Percentiles rank a stretch among this genome's conserved stretches.
These are phyloP conservation scores for Eupleurogrammus muticus DNA, from an alignment of 2,797 vertebrate genomes.

Conservation along the genomic window DNA sequence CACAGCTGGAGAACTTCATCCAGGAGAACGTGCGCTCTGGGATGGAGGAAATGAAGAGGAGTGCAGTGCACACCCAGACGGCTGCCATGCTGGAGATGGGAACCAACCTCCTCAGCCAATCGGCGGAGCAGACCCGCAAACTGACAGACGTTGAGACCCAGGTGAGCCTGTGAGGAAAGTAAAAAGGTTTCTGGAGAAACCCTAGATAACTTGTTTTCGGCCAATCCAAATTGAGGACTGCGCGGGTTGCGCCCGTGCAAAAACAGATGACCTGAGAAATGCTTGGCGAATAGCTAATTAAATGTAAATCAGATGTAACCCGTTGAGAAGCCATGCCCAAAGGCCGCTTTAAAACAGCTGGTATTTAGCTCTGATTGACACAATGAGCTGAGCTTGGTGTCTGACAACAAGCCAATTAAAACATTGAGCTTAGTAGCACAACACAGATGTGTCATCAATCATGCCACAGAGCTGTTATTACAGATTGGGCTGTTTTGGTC, in stretches of 20 bases:
- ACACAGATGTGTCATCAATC: conserved; percentile 77
- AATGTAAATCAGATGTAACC: conserved; percentile 59
- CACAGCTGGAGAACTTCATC: conserved; percentile 86
- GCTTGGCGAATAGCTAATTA: conserved; percentile 45
- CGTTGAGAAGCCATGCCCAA: conserved; percentile 48
- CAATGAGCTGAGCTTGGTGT: conserved; percentile 54
- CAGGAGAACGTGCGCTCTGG: conserved; percentile 83
- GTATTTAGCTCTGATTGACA: conserved; percentile 71
- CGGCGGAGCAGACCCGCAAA: conserved; percentile 86
- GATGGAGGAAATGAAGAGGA: conserved; percentile 81
- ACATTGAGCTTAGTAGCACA: conserved; percentile 68
- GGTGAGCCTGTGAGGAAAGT: conserved; percentile 74
- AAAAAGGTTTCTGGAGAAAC: not conserved
- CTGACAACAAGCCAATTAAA: conserved; percentile 79
- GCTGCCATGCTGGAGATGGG: conserved; percentile 86
- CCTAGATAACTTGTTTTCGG: conserved; percentile 23
- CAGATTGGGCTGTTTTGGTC: conserved; percentile 72
- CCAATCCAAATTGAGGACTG: conserved; percentile 40
- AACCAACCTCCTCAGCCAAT: conserved; percentile 85
- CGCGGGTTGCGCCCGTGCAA: conserved; percentile 9
- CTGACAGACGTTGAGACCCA: conserved; percentile 86
- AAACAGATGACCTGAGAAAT: conserved; percentile 41
- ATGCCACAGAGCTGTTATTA: conserved; percentile 74
- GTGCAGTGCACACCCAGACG: conserved; percentile 82
- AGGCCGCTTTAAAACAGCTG: conserved; percentile 61